Evolutionary conservation across 2,797 vertebrate genomes (phyloP).

Genomic region (Sebastolobus altivelis): DNA sequence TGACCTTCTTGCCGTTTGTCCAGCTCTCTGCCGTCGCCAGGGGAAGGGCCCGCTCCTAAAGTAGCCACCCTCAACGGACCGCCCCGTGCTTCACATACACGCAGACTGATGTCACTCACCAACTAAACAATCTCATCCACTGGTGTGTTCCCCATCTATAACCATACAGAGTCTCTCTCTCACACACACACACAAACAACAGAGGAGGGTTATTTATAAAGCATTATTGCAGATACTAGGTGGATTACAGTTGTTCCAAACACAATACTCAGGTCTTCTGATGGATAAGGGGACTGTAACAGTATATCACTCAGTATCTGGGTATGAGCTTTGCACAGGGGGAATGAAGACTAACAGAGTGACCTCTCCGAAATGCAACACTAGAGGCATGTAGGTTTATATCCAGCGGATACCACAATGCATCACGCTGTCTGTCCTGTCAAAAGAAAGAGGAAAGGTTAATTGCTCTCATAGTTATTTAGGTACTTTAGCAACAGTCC

Average conservation of each 20-base stretch:
- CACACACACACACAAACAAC: conserved; percentile 15
- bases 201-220: conserved; percentile 74
- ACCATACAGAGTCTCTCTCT: conserved; percentile 44
- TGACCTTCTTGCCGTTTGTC: conserved; percentile 33
- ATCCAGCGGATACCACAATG: conserved; percentile 30
- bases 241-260: conserved; percentile 70
- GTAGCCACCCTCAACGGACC: conserved; percentile 66
- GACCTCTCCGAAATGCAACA: conserved; percentile 34
- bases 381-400: conserved; percentile 17
- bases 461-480: not conserved
- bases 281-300: conserved; percentile 58
- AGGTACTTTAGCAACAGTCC: not conserved
- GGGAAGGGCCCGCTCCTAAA: conserved; percentile 65
- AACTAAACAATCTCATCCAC: conserved; percentile 56
- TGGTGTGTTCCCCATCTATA: conserved; percentile 60
- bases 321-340: conserved; percentile 17
- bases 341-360: conserved; percentile 22
- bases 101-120: conserved; percentile 73
- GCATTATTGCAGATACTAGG: conserved; percentile 55
- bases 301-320: conserved; percentile 50
- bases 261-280: conserved; percentile 59
- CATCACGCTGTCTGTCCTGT: conserved; percentile 20
- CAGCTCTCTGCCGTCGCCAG: conserved; percentile 45
- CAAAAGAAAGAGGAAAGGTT: not conserved
- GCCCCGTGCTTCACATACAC: conserved; percentile 71